These are phyloP conservation scores for Porphyrio hochstetteri DNA, from an alignment of 2,113 vertebrate species.

Conservation along the genomic window DNA sequence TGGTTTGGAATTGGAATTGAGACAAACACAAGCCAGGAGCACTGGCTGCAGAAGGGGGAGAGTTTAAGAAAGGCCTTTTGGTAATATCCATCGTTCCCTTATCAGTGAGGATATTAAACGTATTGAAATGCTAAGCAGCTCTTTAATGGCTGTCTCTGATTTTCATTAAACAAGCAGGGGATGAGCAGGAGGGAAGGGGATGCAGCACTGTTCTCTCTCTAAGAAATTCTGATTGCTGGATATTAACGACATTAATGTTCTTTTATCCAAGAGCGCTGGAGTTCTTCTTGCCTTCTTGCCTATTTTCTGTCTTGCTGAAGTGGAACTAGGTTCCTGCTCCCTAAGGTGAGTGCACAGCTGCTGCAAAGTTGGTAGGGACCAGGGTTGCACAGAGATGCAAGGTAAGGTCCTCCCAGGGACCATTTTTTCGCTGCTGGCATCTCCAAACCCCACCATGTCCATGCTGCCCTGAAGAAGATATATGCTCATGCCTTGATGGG, in stretches of 20 bases:
- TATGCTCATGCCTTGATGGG: not conserved
- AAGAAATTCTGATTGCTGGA: slow-evolving; percentile 50
- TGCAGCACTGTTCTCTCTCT: not conserved
- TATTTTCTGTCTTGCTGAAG: slow-evolving; percentile 39
- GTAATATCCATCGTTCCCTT: slow-evolving; percentile 54
- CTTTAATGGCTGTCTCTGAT: slow-evolving; percentile 61
- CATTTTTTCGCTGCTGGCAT: too few relatives aligned
- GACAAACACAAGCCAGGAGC: slow-evolving; percentile 28
- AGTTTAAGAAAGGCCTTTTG: slow-evolving; percentile 41
- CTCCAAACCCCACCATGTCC: not conserved
- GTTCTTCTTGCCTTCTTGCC: not conserved
- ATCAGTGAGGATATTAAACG: slow-evolving; percentile 60
- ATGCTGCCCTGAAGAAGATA: not conserved
- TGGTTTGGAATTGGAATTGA: slow-evolving; percentile 38
- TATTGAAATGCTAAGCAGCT: slow-evolving; percentile 69
- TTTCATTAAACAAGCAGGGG: slow-evolving; percentile 54
- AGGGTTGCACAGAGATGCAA: not conserved
- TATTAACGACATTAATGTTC: slow-evolving; percentile 46
- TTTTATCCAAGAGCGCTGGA: not conserved
- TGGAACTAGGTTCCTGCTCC: slow-evolving; percentile 2
- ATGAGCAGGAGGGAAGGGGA: slow-evolving; percentile 30
- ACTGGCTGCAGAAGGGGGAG: not conserved
- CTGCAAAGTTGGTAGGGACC: not conserved
- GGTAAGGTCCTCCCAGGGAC: not conserved
- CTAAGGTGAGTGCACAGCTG: not conserved